Base-by-base conservation (phyloP, 2,888 invertebrate genomes). In the Byasa hedistus region DNA sequence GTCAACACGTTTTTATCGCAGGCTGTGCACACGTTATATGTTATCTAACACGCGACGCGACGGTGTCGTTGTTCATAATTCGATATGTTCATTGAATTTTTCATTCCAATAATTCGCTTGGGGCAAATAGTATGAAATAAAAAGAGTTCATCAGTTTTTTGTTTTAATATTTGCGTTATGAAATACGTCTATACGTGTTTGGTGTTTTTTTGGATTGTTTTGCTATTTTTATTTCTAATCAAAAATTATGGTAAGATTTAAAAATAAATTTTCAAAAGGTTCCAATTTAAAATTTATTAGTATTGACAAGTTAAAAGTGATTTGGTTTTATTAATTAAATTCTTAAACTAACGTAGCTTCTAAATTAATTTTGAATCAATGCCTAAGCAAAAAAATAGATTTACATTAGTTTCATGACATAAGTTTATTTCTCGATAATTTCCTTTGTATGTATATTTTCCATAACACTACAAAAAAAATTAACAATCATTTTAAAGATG, bases 51-150 rank as follows among this genome's bases (percentile, higher is more conserved):
- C 10, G 19, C 55, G 55, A 27, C 7, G 27, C 27, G 44, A 65
- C 60, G 19, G 24, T n/a, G 32, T 22, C 23, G 23, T 19, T 21
- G 12, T 17, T 36, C 22, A 27, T 22, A 15, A 48, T 44, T 59
- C 44, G 36, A 61, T 19, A 51, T 65, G 57, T 66, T 61, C 57
- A 66, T 54, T 66, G 61, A 61, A 57, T 44, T 66, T 60, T 57
- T 22, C 21, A 4, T 52, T 56, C 17, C 21, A 44, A 22, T 55
- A 39, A 15, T 27, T 15, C 52, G 24, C 52, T 21, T 54, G 24
- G 55, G n/a, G 21, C 56, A 32, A 48, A 23, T 44, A 23, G 3
- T n/a, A 39, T 23, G n/a, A 23, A 54, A 7, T 5, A n/a, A 19
- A 48, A 48, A 48, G 48, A 48, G 19, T 4, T 48, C n/a, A 48